Conservation (phyloP, 2,113 vertebrate species). For the Illadopsis cleaveri region DNA sequence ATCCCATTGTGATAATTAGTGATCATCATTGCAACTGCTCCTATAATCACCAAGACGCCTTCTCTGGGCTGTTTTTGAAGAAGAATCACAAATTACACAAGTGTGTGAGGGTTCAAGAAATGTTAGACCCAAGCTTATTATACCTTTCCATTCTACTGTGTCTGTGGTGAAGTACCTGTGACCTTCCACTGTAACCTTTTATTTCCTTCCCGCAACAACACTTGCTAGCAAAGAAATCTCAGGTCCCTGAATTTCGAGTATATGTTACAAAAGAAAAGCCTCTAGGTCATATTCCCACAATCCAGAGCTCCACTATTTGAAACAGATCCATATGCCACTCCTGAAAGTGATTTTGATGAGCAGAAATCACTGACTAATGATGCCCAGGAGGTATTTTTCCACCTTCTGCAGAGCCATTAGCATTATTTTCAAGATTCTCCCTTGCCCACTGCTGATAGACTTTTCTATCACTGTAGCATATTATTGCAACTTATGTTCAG, state of each 20-base stretch:
- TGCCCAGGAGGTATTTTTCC: conserved; percentile 31
- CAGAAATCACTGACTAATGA: conserved; percentile 34
- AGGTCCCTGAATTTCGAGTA: not conserved
- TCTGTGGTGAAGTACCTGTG: not conserved
- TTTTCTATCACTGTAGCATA: not conserved
- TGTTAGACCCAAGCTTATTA: not conserved
- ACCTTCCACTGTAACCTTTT: not conserved
- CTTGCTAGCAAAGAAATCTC: not conserved
- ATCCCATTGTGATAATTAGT: not conserved
- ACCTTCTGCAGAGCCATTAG: not conserved
- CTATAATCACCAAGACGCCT: accelerated
- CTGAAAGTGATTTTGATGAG: conserved; percentile 8
- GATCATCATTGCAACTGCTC: not conserved
- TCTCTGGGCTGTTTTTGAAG: not conserved
- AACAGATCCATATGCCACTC: conserved; percentile 10
- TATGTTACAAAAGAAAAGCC: conserved; percentile 3
- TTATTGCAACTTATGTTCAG: not conserved
- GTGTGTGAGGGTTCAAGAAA: not conserved
- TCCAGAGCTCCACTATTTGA: conserved; percentile 17
- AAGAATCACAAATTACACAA: not conserved
- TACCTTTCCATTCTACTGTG: not conserved
- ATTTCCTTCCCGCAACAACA: not conserved
- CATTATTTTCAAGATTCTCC: not conserved
- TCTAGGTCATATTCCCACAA: conserved; percentile 25
- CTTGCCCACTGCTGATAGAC: not conserved